Evolutionary conservation across 2,888 invertebrate species (phyloP).

Genomic region (Ochropleura leucogaster): DNA sequence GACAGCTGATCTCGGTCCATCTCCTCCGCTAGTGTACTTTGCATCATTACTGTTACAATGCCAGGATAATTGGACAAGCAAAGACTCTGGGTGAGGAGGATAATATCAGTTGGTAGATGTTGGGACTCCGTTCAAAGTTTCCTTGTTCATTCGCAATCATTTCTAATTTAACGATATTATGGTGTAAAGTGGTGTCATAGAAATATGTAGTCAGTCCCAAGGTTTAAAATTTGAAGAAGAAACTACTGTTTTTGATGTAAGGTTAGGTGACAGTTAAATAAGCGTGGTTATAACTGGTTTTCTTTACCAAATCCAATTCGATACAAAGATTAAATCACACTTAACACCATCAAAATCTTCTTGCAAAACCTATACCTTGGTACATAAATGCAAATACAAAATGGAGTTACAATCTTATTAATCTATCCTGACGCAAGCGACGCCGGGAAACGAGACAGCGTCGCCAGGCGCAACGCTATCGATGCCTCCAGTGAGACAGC

Average conservation of each 20-base stretch:
- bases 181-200: background rate
- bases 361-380: slow-evolving; percentile 3
- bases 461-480: slow-evolving; percentile 25
- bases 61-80: slow-evolving; percentile 41
- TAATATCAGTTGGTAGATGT: background rate
- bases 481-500: slow-evolving; percentile 28
- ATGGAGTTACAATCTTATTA: slow-evolving; percentile 36
- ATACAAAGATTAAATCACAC: background rate
- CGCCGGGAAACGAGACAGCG: slow-evolving; percentile 28
- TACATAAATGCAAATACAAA: slow-evolving; percentile 14
- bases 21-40: slow-evolving; percentile 36
- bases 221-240: background rate
- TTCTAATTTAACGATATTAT: background rate
- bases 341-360: background rate
- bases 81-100: slow-evolving; percentile 22
- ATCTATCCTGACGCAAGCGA: slow-evolving; percentile 19
- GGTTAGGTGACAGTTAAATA: background rate
- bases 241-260: background rate
- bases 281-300: background rate
- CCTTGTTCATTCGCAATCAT: background rate
- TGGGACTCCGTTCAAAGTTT: background rate
- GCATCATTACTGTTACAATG: slow-evolving; percentile 44
- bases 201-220: background rate
- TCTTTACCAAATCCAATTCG: background rate
- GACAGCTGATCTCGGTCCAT: slow-evolving; percentile 60